These are phyloP conservation scores for Cheirogaleus major DNA, from an alignment of 2,797 vertebrate genomes.

Conservation along the genomic window DNA sequence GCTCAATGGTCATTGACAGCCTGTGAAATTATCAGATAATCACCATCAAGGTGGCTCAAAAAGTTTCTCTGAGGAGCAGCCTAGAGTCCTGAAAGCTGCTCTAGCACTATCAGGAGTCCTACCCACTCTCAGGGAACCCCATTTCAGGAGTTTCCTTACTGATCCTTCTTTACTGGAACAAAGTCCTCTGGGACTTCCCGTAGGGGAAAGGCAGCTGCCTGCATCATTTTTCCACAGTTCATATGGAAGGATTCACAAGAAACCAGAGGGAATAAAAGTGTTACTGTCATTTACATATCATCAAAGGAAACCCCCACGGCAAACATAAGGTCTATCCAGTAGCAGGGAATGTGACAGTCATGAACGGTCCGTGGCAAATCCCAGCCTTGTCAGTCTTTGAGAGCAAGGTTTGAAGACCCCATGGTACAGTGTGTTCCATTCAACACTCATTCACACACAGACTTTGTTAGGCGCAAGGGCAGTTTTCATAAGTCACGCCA, in stretches of 20 bases:
- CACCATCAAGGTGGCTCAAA: constrained; percentile 22
- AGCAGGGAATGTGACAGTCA: neutral
- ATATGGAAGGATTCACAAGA: neutral
- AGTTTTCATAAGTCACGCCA: constrained; percentile 33
- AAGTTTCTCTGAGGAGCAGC: constrained; percentile 63
- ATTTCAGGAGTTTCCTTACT: neutral
- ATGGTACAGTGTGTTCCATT: neutral
- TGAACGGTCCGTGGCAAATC: neutral
- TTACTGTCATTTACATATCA: neutral
- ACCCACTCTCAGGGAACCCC: neutral
- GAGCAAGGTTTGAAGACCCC: neutral
- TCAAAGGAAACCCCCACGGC: constrained; percentile 19
- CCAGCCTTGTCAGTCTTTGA: neutral
- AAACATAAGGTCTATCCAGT: neutral
- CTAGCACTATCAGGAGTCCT: neutral
- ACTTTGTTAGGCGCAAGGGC: neutral
- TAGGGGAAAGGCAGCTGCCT: neutral
- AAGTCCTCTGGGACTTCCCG: neutral
- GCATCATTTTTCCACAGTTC: neutral
- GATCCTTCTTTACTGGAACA: neutral
- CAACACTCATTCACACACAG: neutral
- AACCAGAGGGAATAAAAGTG: neutral
- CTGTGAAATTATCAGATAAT: constrained; percentile 70
- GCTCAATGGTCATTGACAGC: constrained; percentile 69
- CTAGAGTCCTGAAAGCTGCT: neutral